Base-by-base conservation (phyloP, 1,140 invertebrate species). In the Lordiphosa collinella region DNA sequence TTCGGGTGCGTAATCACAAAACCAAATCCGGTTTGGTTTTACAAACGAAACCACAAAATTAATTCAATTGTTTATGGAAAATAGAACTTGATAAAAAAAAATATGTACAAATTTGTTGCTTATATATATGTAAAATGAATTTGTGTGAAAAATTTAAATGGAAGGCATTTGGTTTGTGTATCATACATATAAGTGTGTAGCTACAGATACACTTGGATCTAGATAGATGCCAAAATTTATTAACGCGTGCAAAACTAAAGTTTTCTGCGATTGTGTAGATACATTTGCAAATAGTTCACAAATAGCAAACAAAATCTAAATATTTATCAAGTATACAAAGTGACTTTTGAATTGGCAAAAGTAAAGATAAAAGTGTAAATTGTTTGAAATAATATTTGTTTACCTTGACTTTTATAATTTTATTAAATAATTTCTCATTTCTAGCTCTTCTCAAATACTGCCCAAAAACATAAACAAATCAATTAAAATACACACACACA, bases 31-130 rank as follows among this genome's bases (percentile, higher is more conserved):
- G 56, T 75, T 74, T 22, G 6, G 14, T 22, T 31, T 36, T 60
- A 48, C 13, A 29, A 29, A 7, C 25, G 16, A 36, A 51, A 66
- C 2, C 16, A 31, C 25, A 29, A 29, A 8, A 6, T 29, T 6
- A 25, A 35, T 53, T 63, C 53, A 32, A 18, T 8, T 40, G 35
- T 59, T 34, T 44, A 36, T 46, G 38, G 34, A 32, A 65, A 57
- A 38, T 66, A 66, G 76, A 79, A 70, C 70, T 66, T 66, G 69
- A 79, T 80, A 65, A 80, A 79, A 57, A 51, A 48, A 12, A 44
- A 44, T 25, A 7, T 38, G 9, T 38, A 74, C 43, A 44, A 57
- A 67, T 12, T 36, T 49, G 32, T 37, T 34, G 7, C 18, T 35
- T 25, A 31, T 16, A 46, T n/a, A 36, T 48, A 32, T 35, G 6